Base-by-base conservation (phyloP, 2,113 vertebrate species). In the Ciconia stormi region DNA sequence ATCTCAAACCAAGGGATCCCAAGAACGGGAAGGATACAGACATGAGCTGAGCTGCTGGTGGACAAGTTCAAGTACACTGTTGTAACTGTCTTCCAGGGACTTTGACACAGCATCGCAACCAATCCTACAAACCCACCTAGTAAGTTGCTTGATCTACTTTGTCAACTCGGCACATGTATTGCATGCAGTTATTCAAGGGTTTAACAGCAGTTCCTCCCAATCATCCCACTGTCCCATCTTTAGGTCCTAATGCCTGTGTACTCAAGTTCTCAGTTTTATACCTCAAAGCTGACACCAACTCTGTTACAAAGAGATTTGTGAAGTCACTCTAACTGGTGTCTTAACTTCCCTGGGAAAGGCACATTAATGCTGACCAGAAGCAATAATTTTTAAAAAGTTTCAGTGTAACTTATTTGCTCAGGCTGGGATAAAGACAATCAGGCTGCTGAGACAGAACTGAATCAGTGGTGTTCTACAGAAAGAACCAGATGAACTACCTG, bases 371-470 rank as follows among this genome's bases (percentile, higher is more conserved):
- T 34, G 56, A 32, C 62, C 52, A 79, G 17, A 25, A 55, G 16
- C 50, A 26, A 1, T 1, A 3, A 4, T 49, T 73, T 56, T 29
- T 1, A 4, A 12, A 4, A 36, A 18, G 47, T 10, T 47, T 15
- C n/a, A 6, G 36, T 1, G 4, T 0, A 12, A 70, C 36, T 34
- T 8, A 32, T 5, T 36, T 26, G 69, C 82, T 40, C 7, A 9
- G 53, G 56, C 47, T 44, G 67, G 30, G 55, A 23, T 32, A 5
- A 15, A 56, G 22, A 20, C 44, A 34, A 17, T 4, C 26, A 15
- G 53, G 61, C 72, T 89, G 72, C 69, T 26, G 69, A 13, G 34
- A 29, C 40, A 36, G 14, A 59, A 22, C 40, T 9, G 16, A 50
- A 49, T 32, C 18, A 7, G 13, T 9, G 10, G 10, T 2, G 42